Conservation (phyloP, 2,113 vertebrate species). For the Anolis carolinensis region DNA sequence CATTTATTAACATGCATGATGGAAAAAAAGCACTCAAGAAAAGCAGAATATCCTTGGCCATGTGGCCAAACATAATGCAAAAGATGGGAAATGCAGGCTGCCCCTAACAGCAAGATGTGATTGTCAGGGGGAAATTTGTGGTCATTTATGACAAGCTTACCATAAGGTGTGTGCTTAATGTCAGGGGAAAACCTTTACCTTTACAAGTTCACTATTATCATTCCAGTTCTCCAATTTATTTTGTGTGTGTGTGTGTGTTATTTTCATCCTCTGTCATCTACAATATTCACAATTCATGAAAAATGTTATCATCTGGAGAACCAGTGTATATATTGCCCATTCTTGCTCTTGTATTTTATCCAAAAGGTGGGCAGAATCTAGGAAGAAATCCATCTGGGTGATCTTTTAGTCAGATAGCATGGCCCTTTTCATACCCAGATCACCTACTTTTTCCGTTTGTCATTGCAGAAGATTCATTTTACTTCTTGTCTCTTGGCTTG, state of each 20-base stretch:
- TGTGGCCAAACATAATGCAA: too few species aligned
- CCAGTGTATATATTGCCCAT: neutral
- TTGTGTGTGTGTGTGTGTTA: neutral
- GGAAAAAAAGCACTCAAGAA: too few species aligned
- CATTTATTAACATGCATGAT: too few species aligned
- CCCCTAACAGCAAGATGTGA: too few species aligned
- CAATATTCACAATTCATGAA: neutral
- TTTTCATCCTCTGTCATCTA: neutral
- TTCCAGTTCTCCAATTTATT: neutral
- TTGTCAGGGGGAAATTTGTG: too few species aligned
- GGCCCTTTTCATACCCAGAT: neutral
- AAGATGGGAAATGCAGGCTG: too few species aligned
- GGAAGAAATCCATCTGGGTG: neutral
- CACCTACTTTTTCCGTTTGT: neutral
- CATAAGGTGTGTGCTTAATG: too few species aligned
- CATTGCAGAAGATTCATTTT: neutral
- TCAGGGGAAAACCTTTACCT: too few species aligned
- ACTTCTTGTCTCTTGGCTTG: neutral
- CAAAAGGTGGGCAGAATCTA: too few species aligned
- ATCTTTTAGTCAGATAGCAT: neutral
- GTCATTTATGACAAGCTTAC: too few species aligned
- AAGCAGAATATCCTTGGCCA: too few species aligned
- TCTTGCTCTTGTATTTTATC: neutral
- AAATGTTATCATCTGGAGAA: neutral
- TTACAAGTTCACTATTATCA: neutral